Evolutionary conservation across 2,888 invertebrate genomes (phyloP).

Genomic region (Dasysyrphus tricinctus): DNA sequence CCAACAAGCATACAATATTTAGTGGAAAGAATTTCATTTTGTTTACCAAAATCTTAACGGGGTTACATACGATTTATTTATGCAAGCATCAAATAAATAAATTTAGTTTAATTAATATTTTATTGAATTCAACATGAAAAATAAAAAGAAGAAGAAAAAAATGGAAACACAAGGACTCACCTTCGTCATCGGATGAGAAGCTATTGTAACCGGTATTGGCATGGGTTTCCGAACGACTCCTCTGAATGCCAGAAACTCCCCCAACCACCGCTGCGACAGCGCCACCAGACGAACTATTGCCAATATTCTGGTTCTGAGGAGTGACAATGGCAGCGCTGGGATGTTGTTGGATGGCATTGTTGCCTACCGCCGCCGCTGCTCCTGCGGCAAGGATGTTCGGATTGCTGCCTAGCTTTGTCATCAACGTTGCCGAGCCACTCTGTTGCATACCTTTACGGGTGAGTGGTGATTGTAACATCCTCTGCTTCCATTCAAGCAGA

Average conservation of each 20-base stretch:
- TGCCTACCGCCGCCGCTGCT: constrained; percentile 79
- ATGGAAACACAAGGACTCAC: constrained; percentile 85
- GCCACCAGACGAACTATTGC: constrained; percentile 19
- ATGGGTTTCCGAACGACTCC: constrained; percentile 84
- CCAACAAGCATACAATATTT: constrained; percentile 38
- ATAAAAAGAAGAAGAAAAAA: neutral
- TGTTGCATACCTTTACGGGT: constrained; percentile 90
- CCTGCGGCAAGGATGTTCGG: constrained; percentile 81
- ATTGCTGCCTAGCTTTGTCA: constrained; percentile 83
- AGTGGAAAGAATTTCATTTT: constrained; percentile 49
- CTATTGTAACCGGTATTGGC: constrained; percentile 89
- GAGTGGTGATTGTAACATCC: constrained; percentile 95
- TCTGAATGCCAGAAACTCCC: constrained; percentile 80
- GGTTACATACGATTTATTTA: constrained; percentile 64
- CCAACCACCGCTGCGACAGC: constrained; percentile 71
- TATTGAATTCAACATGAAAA: constrained; percentile 28
- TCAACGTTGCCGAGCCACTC: constrained; percentile 83
- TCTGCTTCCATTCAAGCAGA: constrained; percentile 94
- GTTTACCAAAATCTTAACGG: constrained; percentile 72
- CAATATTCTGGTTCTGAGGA: constrained; percentile 32
- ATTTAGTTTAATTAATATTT: constrained; percentile 40
- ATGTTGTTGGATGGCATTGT: neutral
- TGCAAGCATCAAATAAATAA: constrained; percentile 64
- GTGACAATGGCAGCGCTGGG: constrained; percentile 27
- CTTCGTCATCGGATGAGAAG: constrained; percentile 96